A percentile compares a stretch with the other conserved stretches of the same genome.
phyloP scores from a whole-genome alignment of 2,888 invertebrate species.

The Stegophylla sp. region DNA sequence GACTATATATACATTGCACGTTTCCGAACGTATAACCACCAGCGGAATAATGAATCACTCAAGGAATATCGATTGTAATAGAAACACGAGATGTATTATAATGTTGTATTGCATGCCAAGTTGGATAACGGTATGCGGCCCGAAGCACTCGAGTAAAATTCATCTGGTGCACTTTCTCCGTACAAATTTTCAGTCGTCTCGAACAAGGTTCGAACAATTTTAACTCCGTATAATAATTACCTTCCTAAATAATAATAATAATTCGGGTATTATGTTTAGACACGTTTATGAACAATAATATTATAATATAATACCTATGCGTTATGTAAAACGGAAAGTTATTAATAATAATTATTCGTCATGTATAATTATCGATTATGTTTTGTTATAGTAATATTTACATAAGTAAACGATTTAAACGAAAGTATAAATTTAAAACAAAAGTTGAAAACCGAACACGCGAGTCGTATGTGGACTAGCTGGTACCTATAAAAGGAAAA shows the following conservation, averaged over 20 bases:
- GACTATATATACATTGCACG: not conserved
- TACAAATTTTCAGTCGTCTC: conserved; percentile 29
- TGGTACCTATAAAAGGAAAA: not conserved
- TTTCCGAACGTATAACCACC: not conserved
- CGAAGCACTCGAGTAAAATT: conserved; percentile 46
- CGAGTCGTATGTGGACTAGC: no score
- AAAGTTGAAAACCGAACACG: not conserved
- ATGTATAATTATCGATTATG: no score
- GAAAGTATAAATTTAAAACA: not conserved
- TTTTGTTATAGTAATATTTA: no score
- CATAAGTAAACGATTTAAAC: no score
- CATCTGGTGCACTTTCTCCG: conserved; percentile 52
- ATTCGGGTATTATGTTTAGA: not conserved
- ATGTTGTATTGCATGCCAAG: conserved; percentile 24
- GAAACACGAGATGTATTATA: conserved; percentile 14
- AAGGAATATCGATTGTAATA: conserved; percentile 23
- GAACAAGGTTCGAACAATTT: not conserved
- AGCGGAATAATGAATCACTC: conserved; percentile 18
- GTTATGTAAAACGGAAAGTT: not conserved
- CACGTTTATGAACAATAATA: conserved; percentile 7
- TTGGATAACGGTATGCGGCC: conserved; percentile 41
- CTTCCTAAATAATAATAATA: conserved; percentile 11
- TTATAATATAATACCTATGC: not conserved
- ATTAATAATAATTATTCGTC: not conserved
- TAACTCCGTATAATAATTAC: conserved; percentile 12